Percentiles rank a stretch among this genome's conserved stretches.
Evolutionary conservation across 2,113 vertebrate species (phyloP).

Genomic region (Elgaria multicarinata): DNA sequence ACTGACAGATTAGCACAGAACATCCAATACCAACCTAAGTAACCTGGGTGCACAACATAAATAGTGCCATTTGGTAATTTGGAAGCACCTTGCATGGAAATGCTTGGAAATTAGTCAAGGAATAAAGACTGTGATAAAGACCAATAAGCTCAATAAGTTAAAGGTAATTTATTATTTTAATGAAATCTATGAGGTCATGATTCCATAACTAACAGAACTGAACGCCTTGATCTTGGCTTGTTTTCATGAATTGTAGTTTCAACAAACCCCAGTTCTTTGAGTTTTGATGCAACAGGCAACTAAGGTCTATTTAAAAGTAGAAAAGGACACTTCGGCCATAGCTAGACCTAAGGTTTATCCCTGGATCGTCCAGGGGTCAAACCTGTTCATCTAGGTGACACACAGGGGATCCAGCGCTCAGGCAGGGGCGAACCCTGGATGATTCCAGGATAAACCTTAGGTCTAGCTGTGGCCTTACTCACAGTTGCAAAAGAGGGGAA

Average conservation of each 20-base stretch:
- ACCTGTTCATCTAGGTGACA: too few relatives aligned
- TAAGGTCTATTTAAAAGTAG: background rate
- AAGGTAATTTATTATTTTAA: background rate
- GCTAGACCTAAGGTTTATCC: too few relatives aligned
- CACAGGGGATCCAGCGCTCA: too few relatives aligned
- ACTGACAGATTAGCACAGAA: fast-evolving
- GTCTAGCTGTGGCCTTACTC: too few relatives aligned
- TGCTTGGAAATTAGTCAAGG: conserved; percentile 82
- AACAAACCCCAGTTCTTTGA: background rate
- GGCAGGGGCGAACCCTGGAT: too few relatives aligned
- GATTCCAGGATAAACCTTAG: too few relatives aligned
- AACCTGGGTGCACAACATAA: conserved; percentile 90
- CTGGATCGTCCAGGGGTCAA: too few relatives aligned
- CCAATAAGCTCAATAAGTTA: background rate
- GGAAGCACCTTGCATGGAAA: conserved; percentile 92
- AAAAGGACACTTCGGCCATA: background rate
- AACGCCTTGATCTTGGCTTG: background rate
- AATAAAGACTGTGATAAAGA: background rate
- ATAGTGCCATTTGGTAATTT: conserved; percentile 93
- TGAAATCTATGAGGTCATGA: background rate
- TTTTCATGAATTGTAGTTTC: background rate
- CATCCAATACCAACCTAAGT: conserved; percentile 83
- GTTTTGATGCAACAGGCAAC: background rate
- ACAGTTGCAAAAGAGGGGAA: background rate
- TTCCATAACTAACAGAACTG: background rate